Percentiles rank a stretch among this genome's conserved stretches.
Evolutionary conservation across 2,888 invertebrate species (phyloP).

Genomic region (Anagyrus pseudococci): DNA sequence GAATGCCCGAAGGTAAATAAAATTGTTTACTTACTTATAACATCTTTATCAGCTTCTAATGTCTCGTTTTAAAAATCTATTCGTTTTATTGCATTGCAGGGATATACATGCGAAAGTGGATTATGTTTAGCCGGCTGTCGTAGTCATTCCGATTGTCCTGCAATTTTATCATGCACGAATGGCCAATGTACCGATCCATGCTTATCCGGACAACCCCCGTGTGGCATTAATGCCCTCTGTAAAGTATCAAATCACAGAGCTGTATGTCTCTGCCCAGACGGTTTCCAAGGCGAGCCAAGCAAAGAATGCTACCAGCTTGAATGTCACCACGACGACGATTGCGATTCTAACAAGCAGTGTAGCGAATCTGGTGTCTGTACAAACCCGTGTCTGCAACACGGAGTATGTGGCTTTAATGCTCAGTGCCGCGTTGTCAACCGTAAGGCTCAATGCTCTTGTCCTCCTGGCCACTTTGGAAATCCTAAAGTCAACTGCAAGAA

Average conservation of each 20-base stretch:
- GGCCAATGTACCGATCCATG: constrained; percentile 78
- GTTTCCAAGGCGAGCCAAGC: constrained; percentile 82
- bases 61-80: neutral
- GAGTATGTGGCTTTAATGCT: constrained; percentile 83
- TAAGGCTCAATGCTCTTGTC: constrained; percentile 79
- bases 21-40: constrained; percentile 9
- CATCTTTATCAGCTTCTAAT: constrained; percentile 10
- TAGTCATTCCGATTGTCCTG: constrained; percentile 79
- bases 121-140: constrained; percentile 82
- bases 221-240: constrained; percentile 83
- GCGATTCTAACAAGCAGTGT: constrained; percentile 79
- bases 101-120: constrained; percentile 78
- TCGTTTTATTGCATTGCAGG: constrained; percentile 62
- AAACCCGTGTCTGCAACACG: constrained; percentile 80
- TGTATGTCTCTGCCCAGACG: constrained; percentile 86
- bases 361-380: constrained; percentile 74
- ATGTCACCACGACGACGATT: constrained; percentile 78
- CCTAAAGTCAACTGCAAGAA: constrained; percentile 74
- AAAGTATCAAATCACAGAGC: constrained; percentile 81
- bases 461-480: constrained; percentile 77
- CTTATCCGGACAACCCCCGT: constrained; percentile 69
- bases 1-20: constrained; percentile 68
- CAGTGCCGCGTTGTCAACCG: constrained; percentile 82
- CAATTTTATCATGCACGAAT: constrained; percentile 75
- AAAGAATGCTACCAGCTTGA: constrained; percentile 79